Conservation (phyloP, 2,113 vertebrate species). For the Bettongia penicillata region DNA sequence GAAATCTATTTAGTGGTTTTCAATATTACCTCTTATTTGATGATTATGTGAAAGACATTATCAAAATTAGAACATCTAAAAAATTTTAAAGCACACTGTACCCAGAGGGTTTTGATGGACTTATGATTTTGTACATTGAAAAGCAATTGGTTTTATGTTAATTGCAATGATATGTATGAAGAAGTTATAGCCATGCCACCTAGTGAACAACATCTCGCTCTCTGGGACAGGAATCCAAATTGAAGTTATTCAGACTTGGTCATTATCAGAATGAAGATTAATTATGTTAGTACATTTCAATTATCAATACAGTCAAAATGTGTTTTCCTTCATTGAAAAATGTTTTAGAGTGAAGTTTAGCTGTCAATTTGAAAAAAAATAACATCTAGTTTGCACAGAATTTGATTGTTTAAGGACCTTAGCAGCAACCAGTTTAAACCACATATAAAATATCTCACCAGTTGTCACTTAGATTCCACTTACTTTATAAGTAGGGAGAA, state of each 20-base stretch:
- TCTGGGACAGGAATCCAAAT: not conserved
- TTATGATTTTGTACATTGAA: not conserved
- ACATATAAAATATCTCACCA: not conserved
- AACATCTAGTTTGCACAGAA: not conserved
- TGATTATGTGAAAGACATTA: not conserved
- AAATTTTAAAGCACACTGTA: not conserved
- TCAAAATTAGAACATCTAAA: not conserved
- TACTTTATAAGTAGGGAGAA: not conserved
- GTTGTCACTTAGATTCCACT: not conserved
- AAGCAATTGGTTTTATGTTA: not conserved
- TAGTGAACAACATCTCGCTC: not conserved
- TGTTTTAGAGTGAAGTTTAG: not conserved
- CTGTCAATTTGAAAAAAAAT: not conserved
- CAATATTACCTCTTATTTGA: not conserved
- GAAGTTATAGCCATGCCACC: not conserved
- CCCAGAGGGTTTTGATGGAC: not conserved
- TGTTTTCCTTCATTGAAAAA: not conserved
- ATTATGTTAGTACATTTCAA: not conserved
- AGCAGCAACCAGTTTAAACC: not conserved
- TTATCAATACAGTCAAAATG: not conserved
- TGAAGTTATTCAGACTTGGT: not conserved
- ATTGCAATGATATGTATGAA: not conserved
- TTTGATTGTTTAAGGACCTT: not conserved
- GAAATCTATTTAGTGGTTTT: not conserved
- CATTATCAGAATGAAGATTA: not conserved